phyloP scores from a whole-genome alignment of 2,888 invertebrate genomes.

The Peribatodes rhomboidaria region DNA sequence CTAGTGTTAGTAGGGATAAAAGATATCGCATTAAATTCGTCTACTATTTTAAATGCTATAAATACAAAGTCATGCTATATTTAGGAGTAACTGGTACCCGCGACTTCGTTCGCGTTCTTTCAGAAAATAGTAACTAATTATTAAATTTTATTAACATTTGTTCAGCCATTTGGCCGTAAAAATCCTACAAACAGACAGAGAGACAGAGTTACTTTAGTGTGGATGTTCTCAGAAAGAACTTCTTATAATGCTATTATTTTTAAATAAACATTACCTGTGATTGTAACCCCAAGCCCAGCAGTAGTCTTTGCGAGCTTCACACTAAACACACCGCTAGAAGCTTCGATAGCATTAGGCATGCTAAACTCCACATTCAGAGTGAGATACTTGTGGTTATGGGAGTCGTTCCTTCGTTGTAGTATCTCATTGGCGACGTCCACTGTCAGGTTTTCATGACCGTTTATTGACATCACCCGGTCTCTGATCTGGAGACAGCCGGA shows the following conservation, averaged over 20 bases:
- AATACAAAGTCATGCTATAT: not conserved
- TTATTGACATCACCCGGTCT: conserved; percentile 94
- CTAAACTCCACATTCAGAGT: conserved; percentile 95
- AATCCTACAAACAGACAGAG: too few relatives aligned
- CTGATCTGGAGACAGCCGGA: conserved; percentile 92
- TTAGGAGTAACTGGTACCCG: too few relatives aligned
- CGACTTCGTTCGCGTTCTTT: too few relatives aligned
- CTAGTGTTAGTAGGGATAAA: conserved; percentile 24
- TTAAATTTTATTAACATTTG: too few relatives aligned
- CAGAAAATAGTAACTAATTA: too few relatives aligned
- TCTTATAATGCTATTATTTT: too few relatives aligned
- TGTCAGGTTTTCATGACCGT: conserved; percentile 90
- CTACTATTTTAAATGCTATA: not conserved
- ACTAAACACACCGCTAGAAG: conserved; percentile 95
- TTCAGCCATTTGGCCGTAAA: too few relatives aligned
- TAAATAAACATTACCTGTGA: conserved; percentile 87
- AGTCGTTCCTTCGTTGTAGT: conserved; percentile 85
- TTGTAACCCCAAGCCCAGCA: conserved; percentile 95
- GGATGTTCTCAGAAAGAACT: too few relatives aligned
- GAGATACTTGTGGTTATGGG: conserved; percentile 88
- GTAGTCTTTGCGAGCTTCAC: conserved; percentile 94
- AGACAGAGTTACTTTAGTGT: too few relatives aligned
- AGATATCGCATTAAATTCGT: not conserved
- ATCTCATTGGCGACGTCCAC: conserved; percentile 87
- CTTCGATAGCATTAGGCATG: conserved; percentile 96